Conservation (phyloP, 2,113 vertebrate genomes). For the Haemorhous mexicanus region DNA sequence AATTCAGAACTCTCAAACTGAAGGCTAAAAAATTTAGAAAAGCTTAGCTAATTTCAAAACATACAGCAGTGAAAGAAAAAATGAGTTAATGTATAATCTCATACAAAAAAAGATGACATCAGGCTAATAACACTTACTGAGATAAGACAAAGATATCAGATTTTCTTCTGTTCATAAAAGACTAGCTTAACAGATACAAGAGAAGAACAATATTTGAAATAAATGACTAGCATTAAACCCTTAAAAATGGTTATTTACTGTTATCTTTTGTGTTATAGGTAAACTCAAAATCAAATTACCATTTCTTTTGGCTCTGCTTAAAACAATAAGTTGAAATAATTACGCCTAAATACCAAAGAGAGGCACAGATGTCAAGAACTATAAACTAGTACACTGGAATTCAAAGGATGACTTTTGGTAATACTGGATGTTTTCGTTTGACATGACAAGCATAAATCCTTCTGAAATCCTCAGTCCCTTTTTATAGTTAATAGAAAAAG, state of each 20-base stretch:
- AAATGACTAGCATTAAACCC: not conserved
- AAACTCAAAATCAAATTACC: not conserved
- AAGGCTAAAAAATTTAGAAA: not conserved
- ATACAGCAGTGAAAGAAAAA: not conserved
- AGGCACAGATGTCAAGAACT: not conserved
- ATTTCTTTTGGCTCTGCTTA: not conserved
- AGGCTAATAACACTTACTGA: not conserved
- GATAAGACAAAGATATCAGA: not conserved
- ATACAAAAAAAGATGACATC: not conserved
- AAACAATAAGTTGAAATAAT: not conserved
- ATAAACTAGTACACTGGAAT: not conserved
- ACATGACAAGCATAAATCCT: not conserved
- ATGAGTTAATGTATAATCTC: not conserved
- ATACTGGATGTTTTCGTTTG: not conserved
- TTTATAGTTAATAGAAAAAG: not conserved
- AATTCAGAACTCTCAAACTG: not conserved
- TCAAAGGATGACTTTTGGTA: not conserved
- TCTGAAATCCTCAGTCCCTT: not conserved
- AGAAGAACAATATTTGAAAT: not conserved
- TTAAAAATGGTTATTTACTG: not conserved
- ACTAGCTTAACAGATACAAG: not conserved
- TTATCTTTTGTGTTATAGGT: not conserved
- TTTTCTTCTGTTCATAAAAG: not conserved
- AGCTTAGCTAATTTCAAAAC: not conserved
- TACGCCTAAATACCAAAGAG: not conserved